Percentiles rank a stretch among this genome's conserved stretches.
These are phyloP conservation scores for Ligdia adustata DNA, from an alignment of 2,888 invertebrate genomes.

Conservation along the genomic window DNA sequence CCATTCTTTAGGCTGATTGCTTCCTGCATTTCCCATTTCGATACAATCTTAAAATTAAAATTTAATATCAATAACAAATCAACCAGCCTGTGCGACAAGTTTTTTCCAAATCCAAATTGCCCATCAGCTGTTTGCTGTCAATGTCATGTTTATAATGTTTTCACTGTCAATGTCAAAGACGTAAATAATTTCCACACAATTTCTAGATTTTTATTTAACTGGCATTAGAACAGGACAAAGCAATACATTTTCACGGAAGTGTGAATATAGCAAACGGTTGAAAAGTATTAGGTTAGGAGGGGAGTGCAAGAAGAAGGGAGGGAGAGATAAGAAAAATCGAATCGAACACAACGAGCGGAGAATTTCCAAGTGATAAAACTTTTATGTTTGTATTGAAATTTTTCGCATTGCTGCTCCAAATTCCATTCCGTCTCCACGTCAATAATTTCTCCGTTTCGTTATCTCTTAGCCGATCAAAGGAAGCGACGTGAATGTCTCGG, in stretches of 20 bases:
- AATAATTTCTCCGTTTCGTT: slow-evolving; percentile 15
- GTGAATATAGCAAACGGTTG: background rate
- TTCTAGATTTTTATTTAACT: background rate
- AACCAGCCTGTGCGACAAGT: slow-evolving; percentile 5
- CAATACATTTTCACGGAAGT: background rate
- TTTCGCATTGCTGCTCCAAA: slow-evolving; percentile 33
- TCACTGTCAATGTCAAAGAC: slow-evolving; percentile 4
- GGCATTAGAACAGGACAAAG: slow-evolving; percentile 2
- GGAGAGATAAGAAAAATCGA: slow-evolving; percentile 13
- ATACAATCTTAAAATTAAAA: slow-evolving; percentile 10
- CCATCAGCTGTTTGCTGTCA: slow-evolving; percentile 16
- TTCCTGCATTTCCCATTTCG: slow-evolving; percentile 91
- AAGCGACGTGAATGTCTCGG: slow-evolving; percentile 37
- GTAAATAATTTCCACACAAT: background rate
- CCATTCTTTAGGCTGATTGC: slow-evolving; percentile 89
- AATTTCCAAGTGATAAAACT: slow-evolving; percentile 24
- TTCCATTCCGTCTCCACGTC: slow-evolving; percentile 31
- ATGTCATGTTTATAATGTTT: background rate
- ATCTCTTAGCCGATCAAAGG: slow-evolving; percentile 6
- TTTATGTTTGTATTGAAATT: slow-evolving; percentile 21
- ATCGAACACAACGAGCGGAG: slow-evolving; percentile 23
- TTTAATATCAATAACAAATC: slow-evolving; percentile 12
- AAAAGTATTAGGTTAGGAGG: background rate
- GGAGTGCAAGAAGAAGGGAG: background rate
- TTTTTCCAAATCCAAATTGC: slow-evolving; percentile 6